phyloP scores from a whole-genome alignment of 1,140 invertebrate genomes.

The Pogonognathellus flavescens region DNA sequence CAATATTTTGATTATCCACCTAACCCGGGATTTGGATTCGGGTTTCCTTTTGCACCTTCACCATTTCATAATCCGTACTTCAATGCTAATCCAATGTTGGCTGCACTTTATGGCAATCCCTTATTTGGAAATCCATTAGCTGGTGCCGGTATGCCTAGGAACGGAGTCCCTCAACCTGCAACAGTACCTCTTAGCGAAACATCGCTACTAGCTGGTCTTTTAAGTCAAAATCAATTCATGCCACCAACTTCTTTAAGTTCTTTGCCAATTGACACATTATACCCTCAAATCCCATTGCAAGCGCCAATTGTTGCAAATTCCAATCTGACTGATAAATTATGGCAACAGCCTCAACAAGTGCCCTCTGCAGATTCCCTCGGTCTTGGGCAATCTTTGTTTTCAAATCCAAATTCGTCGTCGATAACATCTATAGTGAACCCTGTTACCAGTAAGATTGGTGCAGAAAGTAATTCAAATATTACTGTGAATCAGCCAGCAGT shows the following conservation, averaged over 20 bases:
- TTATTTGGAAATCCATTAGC: constrained; percentile 25
- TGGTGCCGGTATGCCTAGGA: neutral
- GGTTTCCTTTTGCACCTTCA: neutral
- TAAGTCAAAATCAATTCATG: constrained; percentile 8
- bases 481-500: neutral
- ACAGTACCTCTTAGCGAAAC: neutral
- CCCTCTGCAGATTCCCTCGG: neutral
- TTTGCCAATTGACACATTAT: neutral
- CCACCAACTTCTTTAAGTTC: neutral
- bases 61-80: constrained; percentile 39
- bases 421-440: neutral
- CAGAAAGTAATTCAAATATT: neutral
- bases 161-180: neutral
- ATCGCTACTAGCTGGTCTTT: neutral
- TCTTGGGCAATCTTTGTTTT: neutral
- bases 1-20: neutral
- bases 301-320: neutral
- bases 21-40: constrained; percentile 7
- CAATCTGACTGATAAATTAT: neutral
- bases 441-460: neutral
- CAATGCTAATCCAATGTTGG: constrained; percentile 42
- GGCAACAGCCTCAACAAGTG: constrained; percentile 1
- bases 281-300: constrained; percentile 18
- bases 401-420: neutral
- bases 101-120: constrained; percentile 21